phyloP scores from a whole-genome alignment of 2,113 vertebrate genomes.

The Gnathonemus longibarbis region DNA sequence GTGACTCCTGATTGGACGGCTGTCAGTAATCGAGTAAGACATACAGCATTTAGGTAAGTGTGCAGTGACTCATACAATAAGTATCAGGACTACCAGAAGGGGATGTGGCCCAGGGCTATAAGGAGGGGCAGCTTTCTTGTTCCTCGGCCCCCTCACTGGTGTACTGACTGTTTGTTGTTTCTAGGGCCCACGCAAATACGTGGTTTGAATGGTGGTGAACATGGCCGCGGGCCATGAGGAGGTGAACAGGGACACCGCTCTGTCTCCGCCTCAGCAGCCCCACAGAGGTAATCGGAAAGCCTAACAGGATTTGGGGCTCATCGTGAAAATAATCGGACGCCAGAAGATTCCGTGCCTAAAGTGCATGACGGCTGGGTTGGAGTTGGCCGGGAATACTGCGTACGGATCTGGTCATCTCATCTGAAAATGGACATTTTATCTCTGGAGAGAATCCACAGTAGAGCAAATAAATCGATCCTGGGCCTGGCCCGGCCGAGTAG shows the following conservation, averaged over 20 bases:
- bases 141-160: neutral
- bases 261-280: neutral
- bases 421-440: constrained; percentile 4
- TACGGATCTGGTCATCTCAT: neutral
- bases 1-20: neutral
- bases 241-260: neutral
- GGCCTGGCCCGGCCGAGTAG: neutral
- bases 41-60: neutral
- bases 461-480: constrained; percentile 2
- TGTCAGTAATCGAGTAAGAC: neutral
- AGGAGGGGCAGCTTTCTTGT: neutral
- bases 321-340: neutral
- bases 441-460: neutral
- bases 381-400: neutral
- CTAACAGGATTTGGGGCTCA: neutral
- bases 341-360: neutral
- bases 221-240: neutral
- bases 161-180: neutral
- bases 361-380: neutral
- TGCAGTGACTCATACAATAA: neutral
- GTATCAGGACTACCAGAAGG: neutral
- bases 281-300: neutral
- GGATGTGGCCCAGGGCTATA: neutral
- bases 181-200: neutral
- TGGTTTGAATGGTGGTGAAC: neutral